Evolutionary conservation across 2,113 vertebrate genomes (phyloP), one percentile per base, ranked within the genome.

Genomic region (Ceyx melanurus): DNA sequence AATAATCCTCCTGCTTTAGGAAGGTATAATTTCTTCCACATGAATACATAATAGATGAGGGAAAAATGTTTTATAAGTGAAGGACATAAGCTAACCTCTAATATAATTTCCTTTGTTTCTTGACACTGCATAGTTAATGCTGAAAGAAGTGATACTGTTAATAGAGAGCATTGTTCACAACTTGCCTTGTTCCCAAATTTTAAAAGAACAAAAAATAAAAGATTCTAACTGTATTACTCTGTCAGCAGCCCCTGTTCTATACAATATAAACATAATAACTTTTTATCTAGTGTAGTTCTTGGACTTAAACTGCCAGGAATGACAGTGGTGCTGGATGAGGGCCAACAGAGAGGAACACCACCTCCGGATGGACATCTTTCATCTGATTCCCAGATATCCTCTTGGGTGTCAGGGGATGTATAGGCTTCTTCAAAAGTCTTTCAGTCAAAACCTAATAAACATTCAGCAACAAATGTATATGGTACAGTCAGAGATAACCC

Each of bases 351-450:
- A 70, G 19, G 29, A 91, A 46, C 22, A 91, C 4, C 29, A 86
- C 61, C 51, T 93, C 92, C 88, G 93, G 79, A 88, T 95, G 86
- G 88, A 86, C 29, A 70, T n/a, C 35, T 91, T 93, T 91, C 33
- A 65, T 83, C 65, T 68, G 68, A 72, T 86, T 95, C 68, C 82
- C 82, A 92, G 40, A 72, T 86, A 93, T 25, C 43, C 64, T 89
- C 42, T 56, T 80, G 48, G 8, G 53, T 83, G 35, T 68, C 76
- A 83, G 13, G 28, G 61, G 18, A 81, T 75, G 20, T 17, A 53
- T 1, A 67, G 15, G 29, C n/a, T 92, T 73, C 75, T 93, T 94
- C 75, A 93, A 46, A 89, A 89, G 85, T 64, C 72, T 94, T 82
- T 95, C 67, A 86, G 37, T 58, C 17, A 92, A 95, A 92, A 80